Conservation (phyloP, 2,797 vertebrate genomes). For the Melanotaenia maccullochi region DNA sequence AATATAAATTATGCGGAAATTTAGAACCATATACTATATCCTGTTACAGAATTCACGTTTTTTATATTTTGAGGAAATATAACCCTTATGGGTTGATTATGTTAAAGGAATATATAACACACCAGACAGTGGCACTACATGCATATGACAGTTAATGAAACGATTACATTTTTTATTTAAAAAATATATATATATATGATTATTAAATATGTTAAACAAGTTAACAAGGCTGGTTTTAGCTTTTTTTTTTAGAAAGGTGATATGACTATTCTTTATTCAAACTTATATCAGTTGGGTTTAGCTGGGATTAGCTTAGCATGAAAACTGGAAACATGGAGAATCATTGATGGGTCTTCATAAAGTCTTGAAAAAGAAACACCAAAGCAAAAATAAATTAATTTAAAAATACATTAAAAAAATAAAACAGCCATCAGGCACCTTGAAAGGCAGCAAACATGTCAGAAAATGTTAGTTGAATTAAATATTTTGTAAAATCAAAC, state of each 20-base stretch:
- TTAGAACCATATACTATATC: too few species aligned
- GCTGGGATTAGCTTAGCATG: not conserved
- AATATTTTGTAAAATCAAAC: too few species aligned
- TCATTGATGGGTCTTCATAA: not conserved
- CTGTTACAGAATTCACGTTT: too few species aligned
- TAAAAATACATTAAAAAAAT: not conserved
- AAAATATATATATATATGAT: not conserved
- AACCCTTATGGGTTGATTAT: not conserved
- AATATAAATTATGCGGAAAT: not conserved
- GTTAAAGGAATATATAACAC: too few species aligned
- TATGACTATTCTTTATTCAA: too few species aligned
- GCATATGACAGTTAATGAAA: not conserved
- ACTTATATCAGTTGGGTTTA: too few species aligned
- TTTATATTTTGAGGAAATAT: not conserved
- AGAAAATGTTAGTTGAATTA: not conserved
- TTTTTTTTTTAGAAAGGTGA: not conserved
- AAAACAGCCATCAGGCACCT: not conserved
- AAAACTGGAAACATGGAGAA: not conserved
- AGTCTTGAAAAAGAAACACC: not conserved
- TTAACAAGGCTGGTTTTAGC: not conserved
- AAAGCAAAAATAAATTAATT: too few species aligned
- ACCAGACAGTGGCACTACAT: too few species aligned
- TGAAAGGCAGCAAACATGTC: too few species aligned
- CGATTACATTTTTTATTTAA: not conserved
- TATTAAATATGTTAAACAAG: not conserved